Base-by-base conservation (phyloP, 2,113 vertebrate genomes). In the Tinamus guttatus region DNA sequence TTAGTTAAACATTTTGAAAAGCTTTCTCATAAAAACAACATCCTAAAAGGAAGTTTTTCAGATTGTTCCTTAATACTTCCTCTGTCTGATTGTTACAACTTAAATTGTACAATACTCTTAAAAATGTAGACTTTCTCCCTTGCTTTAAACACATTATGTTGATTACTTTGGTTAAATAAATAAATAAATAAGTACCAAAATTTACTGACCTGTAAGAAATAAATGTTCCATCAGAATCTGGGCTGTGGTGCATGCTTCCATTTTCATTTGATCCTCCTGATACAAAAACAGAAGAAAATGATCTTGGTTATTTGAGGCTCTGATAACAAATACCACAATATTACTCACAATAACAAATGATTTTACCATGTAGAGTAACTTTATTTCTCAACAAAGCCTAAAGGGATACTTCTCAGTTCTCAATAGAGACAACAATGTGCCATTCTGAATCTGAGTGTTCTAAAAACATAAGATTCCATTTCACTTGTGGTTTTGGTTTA, bases 191-290 rank as follows among this genome's bases (percentile, higher is more conserved):
- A 67, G 62, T 30, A 59, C 7, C 56, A 85, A 81, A 73, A 77
- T 24, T 24, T 52, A 92, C 95, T 32, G 96, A 98, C 98, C 97
- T 98, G 96, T 98, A 98, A 34, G 98, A 98, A 96, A 97, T 94
- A 96, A 98, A 98, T 75, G 98, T 98, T 87, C 98, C 96, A 85
- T 98, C 98, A 54, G 98, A 96, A 67, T 98, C 95, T 82, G 97
- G 95, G 49, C 81, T 90, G 83, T 92, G 91, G 63, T 86, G 96
- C 87, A 86, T 63, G 89, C 96, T 97, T 98, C 98, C 98, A 93
- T 98, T 98, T 96, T 97, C 96, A 96, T 94, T 97, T 83, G 98
- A 97, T 93, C 95, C 88, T 89, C 96, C 98, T 98, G 90, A 91
- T 56, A 93, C 8, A 92, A 95, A 97, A 93, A 74, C 5, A 69